Conservation (phyloP, 2,888 invertebrate genomes). For the Eupithecia pulchellata region DNA sequence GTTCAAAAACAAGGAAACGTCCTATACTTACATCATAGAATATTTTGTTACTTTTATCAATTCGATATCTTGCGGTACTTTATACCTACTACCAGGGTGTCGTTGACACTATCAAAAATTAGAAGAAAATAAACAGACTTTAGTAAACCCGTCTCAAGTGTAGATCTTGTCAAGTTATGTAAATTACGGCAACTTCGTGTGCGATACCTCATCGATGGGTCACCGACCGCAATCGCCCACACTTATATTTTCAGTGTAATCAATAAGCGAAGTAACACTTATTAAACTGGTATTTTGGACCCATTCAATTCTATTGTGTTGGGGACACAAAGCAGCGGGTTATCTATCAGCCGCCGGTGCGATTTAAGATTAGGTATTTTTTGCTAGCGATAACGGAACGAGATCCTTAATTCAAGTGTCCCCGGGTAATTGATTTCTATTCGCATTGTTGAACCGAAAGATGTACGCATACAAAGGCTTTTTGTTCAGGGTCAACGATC, state of each 20-base stretch:
- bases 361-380: conserved; percentile 54
- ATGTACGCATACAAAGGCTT: conserved; percentile 61
- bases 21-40: conserved; percentile 7
- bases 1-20: neutral
- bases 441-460: conserved; percentile 61
- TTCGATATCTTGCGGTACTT: conserved; percentile 39
- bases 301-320: conserved; percentile 49
- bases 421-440: conserved; percentile 68
- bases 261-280: conserved; percentile 54
- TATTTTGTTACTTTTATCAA: conserved; percentile 20
- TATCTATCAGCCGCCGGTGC: conserved; percentile 49
- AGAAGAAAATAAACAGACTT: conserved; percentile 63
- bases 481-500: conserved; percentile 72
- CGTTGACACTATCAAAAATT: conserved; percentile 60
- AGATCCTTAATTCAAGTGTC: conserved; percentile 62
- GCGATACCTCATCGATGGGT: conserved; percentile 77
- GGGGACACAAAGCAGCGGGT: conserved; percentile 38
- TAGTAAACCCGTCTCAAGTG: conserved; percentile 72
- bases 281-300: conserved; percentile 55
- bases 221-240: conserved; percentile 74
- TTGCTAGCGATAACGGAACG: conserved; percentile 60
- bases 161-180: conserved; percentile 82
- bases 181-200: conserved; percentile 76
- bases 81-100: conserved; percentile 45
- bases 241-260: conserved; percentile 54